Conservation (phyloP, 2,113 vertebrate genomes). For the Penelope pileata region DNA sequence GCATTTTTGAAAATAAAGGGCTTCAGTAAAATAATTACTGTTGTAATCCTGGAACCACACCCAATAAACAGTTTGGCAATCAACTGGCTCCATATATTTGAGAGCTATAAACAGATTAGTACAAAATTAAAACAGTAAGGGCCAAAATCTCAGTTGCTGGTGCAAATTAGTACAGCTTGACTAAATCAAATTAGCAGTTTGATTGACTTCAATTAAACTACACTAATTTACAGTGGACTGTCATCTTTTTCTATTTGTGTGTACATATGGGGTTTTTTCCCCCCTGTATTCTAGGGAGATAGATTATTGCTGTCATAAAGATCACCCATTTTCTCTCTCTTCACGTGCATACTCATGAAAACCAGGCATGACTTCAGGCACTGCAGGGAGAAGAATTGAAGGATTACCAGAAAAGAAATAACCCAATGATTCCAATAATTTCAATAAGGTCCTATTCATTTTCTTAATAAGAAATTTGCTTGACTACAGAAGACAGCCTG, state of each 20-base stretch:
- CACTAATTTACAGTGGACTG: constrained; percentile 29
- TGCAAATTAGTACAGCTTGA: constrained; percentile 36
- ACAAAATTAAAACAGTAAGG: constrained; percentile 45
- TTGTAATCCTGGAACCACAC: constrained; percentile 71
- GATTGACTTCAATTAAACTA: constrained; percentile 54
- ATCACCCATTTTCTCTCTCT: background rate
- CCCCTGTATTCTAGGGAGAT: background rate
- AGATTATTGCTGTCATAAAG: too few species aligned
- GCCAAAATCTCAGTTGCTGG: constrained; percentile 25
- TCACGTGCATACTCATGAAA: background rate
- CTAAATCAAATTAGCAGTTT: constrained; percentile 60
- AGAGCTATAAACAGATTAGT: constrained; percentile 70
- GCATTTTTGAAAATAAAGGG: constrained; percentile 74
- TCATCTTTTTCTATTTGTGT: background rate
- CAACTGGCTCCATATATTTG: constrained; percentile 58
- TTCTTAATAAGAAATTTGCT: constrained; percentile 41
- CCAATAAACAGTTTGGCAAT: constrained; percentile 79
- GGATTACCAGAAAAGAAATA: constrained; percentile 4
- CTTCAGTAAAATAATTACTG: constrained; percentile 72
- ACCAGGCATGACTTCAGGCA: background rate
- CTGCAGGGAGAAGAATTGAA: background rate
- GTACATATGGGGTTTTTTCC: background rate
- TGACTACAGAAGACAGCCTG: background rate
- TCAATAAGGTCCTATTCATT: constrained; percentile 7
- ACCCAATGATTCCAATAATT: constrained; percentile 1